A percentile compares a stretch with the other conserved stretches of the same genome.
These are phyloP conservation scores for Entomyzon cyanotis DNA, from an alignment of 2,113 vertebrate species.

Conservation along the genomic window DNA sequence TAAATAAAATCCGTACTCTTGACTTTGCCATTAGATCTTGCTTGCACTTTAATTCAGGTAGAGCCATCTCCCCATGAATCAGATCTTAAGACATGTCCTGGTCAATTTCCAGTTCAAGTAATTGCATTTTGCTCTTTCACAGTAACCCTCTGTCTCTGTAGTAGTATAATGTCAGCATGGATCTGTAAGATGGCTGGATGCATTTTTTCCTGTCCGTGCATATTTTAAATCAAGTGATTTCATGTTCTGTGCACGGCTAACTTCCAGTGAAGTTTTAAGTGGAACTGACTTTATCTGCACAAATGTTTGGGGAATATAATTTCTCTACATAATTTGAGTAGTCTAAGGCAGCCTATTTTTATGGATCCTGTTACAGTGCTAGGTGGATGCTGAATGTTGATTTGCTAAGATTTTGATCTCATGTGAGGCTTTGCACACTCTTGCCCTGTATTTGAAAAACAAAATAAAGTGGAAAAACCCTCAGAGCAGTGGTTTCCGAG, in stretches of 20 bases:
- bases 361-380: not conserved
- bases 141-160: not conserved
- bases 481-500: constrained; percentile 17
- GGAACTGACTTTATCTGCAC: not conserved
- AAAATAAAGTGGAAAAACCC: constrained; percentile 12
- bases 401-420: constrained; percentile 2
- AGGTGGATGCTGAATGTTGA: not conserved
- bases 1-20: not conserved
- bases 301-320: not conserved
- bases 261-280: not conserved
- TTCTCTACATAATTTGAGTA: not conserved
- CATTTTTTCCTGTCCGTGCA: not conserved
- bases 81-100: not conserved
- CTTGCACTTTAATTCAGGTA: not conserved
- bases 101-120: not conserved
- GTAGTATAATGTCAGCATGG: not conserved
- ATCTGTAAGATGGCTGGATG: not conserved
- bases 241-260: not conserved
- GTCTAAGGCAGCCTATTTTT: not conserved
- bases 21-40: not conserved
- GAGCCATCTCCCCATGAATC: not conserved
- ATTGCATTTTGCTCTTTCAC: not conserved
- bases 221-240: not conserved
- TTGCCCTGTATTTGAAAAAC: not conserved
- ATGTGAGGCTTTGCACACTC: not conserved